Base-by-base conservation (phyloP, 2,113 vertebrate species). In the Uria aalge region DNA sequence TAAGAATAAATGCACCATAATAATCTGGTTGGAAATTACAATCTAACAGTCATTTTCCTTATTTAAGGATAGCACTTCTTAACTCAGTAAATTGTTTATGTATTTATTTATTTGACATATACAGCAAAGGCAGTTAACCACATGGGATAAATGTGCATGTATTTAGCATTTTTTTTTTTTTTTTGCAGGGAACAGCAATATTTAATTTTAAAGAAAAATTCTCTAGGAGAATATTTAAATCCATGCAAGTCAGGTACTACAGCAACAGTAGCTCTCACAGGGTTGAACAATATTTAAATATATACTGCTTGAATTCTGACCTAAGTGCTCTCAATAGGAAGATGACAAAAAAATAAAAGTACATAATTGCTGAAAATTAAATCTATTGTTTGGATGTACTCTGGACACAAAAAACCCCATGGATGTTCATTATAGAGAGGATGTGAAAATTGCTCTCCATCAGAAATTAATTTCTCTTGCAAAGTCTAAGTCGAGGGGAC, bases 1-100 rank as follows among this genome's bases (percentile, higher is more conserved):
- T 92, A 80, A 88, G 76, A 96, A 88, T 60, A 92, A 82, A 97
- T 60, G 36, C 38, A n/a, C 63, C 76, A 60, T 82, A 95, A 87
- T 80, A 82, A 73, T 74, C 86, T 85, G 16, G 40, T 80, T 89
- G 53, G 55, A 81, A 96, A 84, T 89, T 90, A 64, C 67, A 60
- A 15, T 69, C 19, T 85, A 64, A 80, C 55, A 50, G 85, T 82
- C 20, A 69, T 74, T 90, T 53, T 60, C 71, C 56, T 41, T 82
- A 88, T 93, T 97, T 83, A 91, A 72, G 48, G 48, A 87, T 76
- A 77, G 73, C 66, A 45, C 56, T 94, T 41, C 56, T 91, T 96
- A 94, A 95, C 53, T 85, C 41, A 74, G 26, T 88, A 74, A 92
- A 92, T 43, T 88, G 53, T 34, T 94, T 84, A 57, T 78, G 48